These are phyloP conservation scores for Saturnia japonica DNA, from an alignment of 2,888 invertebrate genomes.

Conservation along the genomic window DNA sequence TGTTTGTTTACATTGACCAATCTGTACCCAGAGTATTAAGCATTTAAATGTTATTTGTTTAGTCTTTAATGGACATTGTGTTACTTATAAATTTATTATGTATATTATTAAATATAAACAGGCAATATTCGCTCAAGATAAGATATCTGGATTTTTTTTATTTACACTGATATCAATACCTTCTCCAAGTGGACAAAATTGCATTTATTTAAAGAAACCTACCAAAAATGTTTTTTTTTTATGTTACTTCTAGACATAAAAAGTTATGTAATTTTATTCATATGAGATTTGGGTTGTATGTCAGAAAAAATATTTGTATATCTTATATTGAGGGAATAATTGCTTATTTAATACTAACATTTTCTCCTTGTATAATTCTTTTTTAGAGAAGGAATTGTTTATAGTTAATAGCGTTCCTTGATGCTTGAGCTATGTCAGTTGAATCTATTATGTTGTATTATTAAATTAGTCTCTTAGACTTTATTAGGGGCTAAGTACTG, in stretches of 20 bases:
- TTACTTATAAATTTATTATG: neutral
- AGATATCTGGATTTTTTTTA: neutral
- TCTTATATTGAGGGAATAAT: neutral
- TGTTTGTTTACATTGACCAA: conserved; percentile 46
- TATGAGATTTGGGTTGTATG: neutral
- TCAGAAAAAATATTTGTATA: neutral
- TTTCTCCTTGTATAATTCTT: neutral
- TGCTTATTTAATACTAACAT: neutral
- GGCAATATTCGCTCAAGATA: neutral
- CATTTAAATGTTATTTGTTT: conserved; percentile 36
- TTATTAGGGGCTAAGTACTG: neutral
- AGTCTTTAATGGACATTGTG: neutral
- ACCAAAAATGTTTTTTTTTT: too few relatives aligned
- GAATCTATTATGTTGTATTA: neutral
- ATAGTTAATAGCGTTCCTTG: conserved; percentile 14
- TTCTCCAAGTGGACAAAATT: neutral
- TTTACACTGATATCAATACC: neutral
- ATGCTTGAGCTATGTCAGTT: neutral
- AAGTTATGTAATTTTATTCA: neutral
- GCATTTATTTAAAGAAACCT: too few relatives aligned
- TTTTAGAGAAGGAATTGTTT: neutral
- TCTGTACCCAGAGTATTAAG: conserved; percentile 47
- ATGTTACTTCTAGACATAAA: too few relatives aligned
- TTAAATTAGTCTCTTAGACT: neutral
- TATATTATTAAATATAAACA: neutral